Evolutionary conservation across 2,888 invertebrate species (phyloP).

Genomic region (Myathropa florea): DNA sequence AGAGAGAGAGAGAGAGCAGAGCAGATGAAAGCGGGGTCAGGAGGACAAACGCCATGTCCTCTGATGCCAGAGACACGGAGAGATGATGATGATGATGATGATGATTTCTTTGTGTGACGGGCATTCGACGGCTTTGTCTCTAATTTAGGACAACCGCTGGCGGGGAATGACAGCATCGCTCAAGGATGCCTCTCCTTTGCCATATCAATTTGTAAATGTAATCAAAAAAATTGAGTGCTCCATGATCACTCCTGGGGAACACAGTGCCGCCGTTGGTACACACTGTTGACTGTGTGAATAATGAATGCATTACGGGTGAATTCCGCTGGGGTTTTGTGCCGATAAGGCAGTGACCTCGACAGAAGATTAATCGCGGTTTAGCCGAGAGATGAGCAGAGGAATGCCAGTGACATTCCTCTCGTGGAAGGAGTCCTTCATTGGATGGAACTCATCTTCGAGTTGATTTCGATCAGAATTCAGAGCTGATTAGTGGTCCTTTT

Average conservation of each 20-base stretch:
- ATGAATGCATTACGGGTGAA: constrained; percentile 22
- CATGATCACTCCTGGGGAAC: too few species aligned
- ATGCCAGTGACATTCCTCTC: neutral
- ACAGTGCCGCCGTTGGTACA: too few species aligned
- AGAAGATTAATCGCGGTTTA: constrained; percentile 1
- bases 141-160: constrained; percentile 4
- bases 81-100: neutral
- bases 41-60: neutral
- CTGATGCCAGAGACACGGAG: neutral
- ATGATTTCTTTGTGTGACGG: neutral
- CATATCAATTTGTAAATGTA: constrained; percentile 41
- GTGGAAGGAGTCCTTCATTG: neutral
- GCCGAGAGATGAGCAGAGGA: neutral
- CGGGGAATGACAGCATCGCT: neutral
- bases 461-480: neutral
- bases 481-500: too few species aligned
- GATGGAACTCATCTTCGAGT: neutral
- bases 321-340: neutral
- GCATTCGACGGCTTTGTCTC: constrained; percentile 14
- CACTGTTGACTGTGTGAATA: constrained; percentile 25
- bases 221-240: constrained; percentile 11
- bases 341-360: neutral
- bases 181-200: constrained; percentile 5
- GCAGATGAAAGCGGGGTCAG: neutral
- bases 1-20: neutral